phyloP scores from a whole-genome alignment of 2,113 vertebrate genomes.

The Nannobrachium achirus region DNA sequence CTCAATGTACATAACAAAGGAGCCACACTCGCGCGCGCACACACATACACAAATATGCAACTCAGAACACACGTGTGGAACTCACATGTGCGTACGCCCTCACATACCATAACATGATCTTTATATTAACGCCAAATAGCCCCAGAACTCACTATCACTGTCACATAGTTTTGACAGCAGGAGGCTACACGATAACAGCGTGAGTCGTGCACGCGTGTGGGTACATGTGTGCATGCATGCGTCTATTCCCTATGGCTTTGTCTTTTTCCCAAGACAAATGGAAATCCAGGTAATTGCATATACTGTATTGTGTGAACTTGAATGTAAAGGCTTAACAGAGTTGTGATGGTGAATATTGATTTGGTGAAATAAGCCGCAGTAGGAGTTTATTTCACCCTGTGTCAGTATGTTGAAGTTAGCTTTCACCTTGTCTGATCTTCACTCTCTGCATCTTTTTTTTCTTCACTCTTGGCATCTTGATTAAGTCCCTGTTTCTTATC shows the following conservation, averaged over 20 bases:
- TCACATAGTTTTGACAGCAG: slow-evolving; percentile 42
- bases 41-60: slow-evolving; percentile 9
- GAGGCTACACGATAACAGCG: slow-evolving; percentile 24
- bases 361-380: slow-evolving; percentile 23
- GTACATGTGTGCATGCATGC: slow-evolving; percentile 4
- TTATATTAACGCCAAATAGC: slow-evolving; percentile 18
- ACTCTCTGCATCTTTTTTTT: background rate
- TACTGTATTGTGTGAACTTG: slow-evolving; percentile 13
- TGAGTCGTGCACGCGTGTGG: background rate
- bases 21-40: slow-evolving; percentile 9
- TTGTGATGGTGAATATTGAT: slow-evolving; percentile 45
- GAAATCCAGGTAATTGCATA: slow-evolving; percentile 21
- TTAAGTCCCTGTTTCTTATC: too few species aligned
- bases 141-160: background rate
- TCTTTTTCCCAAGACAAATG: background rate
- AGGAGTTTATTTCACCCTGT: slow-evolving; percentile 10
- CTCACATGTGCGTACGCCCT: too few species aligned
- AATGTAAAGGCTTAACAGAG: slow-evolving; percentile 22
- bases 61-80: slow-evolving; percentile 16
- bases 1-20: slow-evolving; percentile 22
- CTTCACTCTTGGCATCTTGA: too few species aligned
- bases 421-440: background rate
- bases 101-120: slow-evolving; percentile 27
- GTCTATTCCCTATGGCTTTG: slow-evolving; percentile 1
- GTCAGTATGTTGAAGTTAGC: background rate